phyloP scores from a whole-genome alignment of 1,140 invertebrate genomes.

The Eubasilissa regina region DNA sequence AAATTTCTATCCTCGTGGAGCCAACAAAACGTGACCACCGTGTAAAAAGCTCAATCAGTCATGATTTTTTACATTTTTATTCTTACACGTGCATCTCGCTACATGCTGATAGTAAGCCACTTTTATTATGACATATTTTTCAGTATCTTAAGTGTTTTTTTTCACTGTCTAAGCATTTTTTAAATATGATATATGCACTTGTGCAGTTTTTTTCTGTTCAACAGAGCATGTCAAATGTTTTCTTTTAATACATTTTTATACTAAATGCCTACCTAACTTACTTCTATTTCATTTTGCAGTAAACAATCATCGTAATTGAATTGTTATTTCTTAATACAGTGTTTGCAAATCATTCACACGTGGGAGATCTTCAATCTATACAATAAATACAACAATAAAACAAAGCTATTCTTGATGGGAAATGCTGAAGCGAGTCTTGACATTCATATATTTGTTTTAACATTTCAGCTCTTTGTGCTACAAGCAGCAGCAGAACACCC shows the following conservation, averaged over 20 bases:
- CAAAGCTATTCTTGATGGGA: constrained; percentile 26
- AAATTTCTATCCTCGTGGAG: constrained; percentile 1
- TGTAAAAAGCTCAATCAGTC: neutral
- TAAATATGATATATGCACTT: neutral
- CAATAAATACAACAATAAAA: constrained; percentile 27
- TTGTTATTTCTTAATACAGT: constrained; percentile 13
- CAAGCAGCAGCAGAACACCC: neutral
- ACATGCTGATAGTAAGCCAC: constrained; percentile 6
- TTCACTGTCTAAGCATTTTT: too few species aligned
- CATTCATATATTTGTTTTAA: neutral
- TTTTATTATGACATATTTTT: neutral
- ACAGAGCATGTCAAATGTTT: neutral
- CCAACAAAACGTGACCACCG: neutral
- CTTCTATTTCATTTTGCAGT: constrained; percentile 12
- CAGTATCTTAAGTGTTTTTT: neutral
- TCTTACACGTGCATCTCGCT: constrained; percentile 11
- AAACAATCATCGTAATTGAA: neutral
- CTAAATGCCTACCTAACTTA: constrained; percentile 11
- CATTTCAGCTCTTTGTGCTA: neutral
- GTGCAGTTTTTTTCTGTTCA: constrained; percentile 2
- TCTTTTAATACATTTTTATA: neutral
- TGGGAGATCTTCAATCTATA: constrained; percentile 24
- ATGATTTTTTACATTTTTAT: neutral
- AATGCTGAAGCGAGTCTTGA: neutral
- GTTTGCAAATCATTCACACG: constrained; percentile 20